phyloP scores from a whole-genome alignment of 2,113 vertebrate species.

The Gambusia affinis region DNA sequence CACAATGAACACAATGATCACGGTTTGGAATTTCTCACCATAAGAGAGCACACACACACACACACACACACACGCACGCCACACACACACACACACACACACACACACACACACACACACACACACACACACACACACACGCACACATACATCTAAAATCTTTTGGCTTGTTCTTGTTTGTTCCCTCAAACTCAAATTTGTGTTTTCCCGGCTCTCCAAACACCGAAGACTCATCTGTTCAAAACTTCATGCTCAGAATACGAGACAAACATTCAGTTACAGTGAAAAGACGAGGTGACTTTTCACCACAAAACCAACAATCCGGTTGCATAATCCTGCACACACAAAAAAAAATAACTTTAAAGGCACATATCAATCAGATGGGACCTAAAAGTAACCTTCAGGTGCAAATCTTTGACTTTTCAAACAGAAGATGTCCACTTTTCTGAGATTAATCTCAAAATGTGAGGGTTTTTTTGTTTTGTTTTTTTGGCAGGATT shows the following conservation, averaged over 20 bases:
- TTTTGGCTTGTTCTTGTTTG: conserved; percentile 18
- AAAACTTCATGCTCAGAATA: conserved; percentile 23
- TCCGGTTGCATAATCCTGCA: conserved; percentile 7
- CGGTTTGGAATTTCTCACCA: conserved; percentile 25
- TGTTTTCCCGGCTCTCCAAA: conserved; percentile 33
- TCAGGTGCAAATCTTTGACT: not conserved
- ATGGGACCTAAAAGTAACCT: not conserved
- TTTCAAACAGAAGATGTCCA: too few relatives aligned
- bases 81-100: not conserved
- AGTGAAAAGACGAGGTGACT: too few relatives aligned
- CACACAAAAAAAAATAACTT: conserved; percentile 3
- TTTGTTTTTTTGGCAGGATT: too few relatives aligned
- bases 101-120: not conserved
- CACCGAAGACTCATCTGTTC: conserved; percentile 25
- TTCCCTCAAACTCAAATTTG: conserved; percentile 45
- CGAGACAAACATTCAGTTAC: not conserved
- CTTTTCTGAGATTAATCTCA: too few relatives aligned
- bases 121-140: not conserved
- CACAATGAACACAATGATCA: not conserved
- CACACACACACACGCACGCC: too few relatives aligned
- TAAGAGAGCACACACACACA: conserved; percentile 3
- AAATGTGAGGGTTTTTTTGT: too few relatives aligned
- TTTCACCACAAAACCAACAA: conserved; percentile 1
- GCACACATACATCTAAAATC: conserved; percentile 33
- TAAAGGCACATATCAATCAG: conserved; percentile 13